Evolutionary conservation across 2,113 vertebrate species (phyloP), one percentile per base, ranked within the genome.

Genomic region (Cyanistes caeruleus): DNA sequence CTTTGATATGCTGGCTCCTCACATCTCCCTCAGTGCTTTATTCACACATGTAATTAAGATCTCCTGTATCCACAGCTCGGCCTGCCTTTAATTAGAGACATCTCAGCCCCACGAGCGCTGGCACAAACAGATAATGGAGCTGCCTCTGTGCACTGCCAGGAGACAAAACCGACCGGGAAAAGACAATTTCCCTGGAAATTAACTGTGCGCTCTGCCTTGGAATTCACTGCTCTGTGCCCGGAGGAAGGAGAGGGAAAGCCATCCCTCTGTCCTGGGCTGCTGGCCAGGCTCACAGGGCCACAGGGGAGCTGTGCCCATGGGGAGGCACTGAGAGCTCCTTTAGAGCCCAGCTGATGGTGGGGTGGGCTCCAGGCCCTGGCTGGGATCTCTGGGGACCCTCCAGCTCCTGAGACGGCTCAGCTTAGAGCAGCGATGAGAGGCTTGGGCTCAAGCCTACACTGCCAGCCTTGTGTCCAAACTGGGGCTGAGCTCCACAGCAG

Each of bases 41-140:
- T 93, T 95, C 89, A 75, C 78, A 62, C 83, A 22, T 58, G 70
- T 84, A 95, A 97, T 95, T 93, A 97, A 96, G 84, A 91, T 79
- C 91, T 65, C 68, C 84, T 83, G 13, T 35, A 95, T 78, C 84
- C 87, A 31, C 87, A 62, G 46, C 81, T 73, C 8, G 2, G 44
- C 24, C n/a, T 81, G 90, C 53, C 92, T 95, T 91, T 97, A 95
- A 93, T 95, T 96, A 95, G 87, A 90, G 90, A 21, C 68, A 62
- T 79, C 83, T 90, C 87, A 91, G 85, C 53, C 37, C 46, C 79
- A 64, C 63, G 13, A 95, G 48, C 2, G 0, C 79, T 89, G 90
- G 78, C 89, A 96, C 78, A 44, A 91, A 25, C 25, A 95, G 87
- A 95, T 95, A 95, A 95, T 75, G 64, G 64, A 69, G 58, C 79